Conservation (phyloP, 1,140 invertebrate species). For the Periplaneta americana region DNA sequence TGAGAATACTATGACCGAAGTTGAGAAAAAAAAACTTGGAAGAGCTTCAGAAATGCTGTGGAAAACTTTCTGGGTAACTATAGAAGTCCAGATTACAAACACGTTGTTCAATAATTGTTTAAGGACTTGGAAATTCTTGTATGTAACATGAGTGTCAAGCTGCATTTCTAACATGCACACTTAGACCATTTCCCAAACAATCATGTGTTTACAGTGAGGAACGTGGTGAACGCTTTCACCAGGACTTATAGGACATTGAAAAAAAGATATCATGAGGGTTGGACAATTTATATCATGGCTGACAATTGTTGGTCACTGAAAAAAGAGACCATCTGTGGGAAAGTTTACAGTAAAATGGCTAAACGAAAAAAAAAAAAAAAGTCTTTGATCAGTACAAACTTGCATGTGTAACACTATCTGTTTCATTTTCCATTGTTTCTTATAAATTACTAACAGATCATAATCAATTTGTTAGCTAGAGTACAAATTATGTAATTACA, state of each 20-base stretch:
- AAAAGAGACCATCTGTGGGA: background rate
- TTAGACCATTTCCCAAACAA: constrained; percentile 22
- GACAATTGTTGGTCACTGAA: background rate
- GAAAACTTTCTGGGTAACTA: background rate
- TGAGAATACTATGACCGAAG: constrained; percentile 17
- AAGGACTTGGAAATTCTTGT: constrained; percentile 28
- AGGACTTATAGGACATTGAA: background rate
- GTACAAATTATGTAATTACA: no score
- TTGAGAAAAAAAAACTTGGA: constrained; percentile 20
- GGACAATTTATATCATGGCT: background rate
- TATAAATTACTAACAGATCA: no score
- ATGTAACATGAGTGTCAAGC: constrained; percentile 34
- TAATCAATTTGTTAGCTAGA: no score
- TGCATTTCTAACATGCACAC: constrained; percentile 35
- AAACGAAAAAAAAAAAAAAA: no score
- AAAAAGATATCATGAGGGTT: background rate
- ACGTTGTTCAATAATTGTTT: constrained; percentile 5
- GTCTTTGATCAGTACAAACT: no score
- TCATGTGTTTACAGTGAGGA: background rate
- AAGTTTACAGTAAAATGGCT: no score
- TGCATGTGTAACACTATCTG: no score
- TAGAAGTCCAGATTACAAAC: background rate
- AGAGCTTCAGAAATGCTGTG: constrained; percentile 20
- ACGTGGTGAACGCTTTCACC: background rate
- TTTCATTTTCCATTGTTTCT: no score